Evolutionary conservation across 2,797 vertebrate genomes (phyloP), one percentile per base, ranked within the genome.

Genomic region (Eospalax fontanierii): DNA sequence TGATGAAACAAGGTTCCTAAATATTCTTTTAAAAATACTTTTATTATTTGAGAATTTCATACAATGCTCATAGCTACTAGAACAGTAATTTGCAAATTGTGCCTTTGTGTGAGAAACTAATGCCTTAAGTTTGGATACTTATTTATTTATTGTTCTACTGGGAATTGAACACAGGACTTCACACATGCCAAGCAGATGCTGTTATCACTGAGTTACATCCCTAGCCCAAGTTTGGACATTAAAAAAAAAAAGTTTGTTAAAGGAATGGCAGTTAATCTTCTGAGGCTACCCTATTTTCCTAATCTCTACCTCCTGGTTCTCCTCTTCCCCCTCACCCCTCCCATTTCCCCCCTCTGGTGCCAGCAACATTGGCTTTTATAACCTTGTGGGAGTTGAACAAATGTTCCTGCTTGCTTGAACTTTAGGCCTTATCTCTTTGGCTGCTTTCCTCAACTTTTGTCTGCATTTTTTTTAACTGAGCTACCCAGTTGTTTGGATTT

Each of bases 391-490:
- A 96, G 86, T 89, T 83, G 92, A 93, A 94, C 96, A 93, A 97
- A 95, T 92, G 90, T 94, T 92, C 71, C 46, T 90, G 63, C 90
- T 91, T 93, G 93, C 90, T 94, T 94, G 92, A 95, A 96, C 83
- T 85, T 70, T 87, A 91, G 85, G 79, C 63, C 40, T 96, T 96
- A 94, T 94, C 95, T 96, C 1, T 66, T 87, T 94, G 93, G 92
- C 93, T 94, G 90, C 88, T 59, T 95, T 96, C 95, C 88, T 86
- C 80, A 96, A 95, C 93, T 95, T 97, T 95, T 97, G 90, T 92
- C 91, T 97, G 50, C 68, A 82, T 50, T 35, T n/a, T 63, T 26
- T 50, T 92, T 96, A 94, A 79, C 93, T 93, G 80, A 95, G 96
- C 74, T 93, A 92, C 86, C 30, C 70, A 92, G 78, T 97, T 96